Base-by-base conservation (phyloP, 2,113 vertebrate genomes). In the Antennarius striatus region DNA sequence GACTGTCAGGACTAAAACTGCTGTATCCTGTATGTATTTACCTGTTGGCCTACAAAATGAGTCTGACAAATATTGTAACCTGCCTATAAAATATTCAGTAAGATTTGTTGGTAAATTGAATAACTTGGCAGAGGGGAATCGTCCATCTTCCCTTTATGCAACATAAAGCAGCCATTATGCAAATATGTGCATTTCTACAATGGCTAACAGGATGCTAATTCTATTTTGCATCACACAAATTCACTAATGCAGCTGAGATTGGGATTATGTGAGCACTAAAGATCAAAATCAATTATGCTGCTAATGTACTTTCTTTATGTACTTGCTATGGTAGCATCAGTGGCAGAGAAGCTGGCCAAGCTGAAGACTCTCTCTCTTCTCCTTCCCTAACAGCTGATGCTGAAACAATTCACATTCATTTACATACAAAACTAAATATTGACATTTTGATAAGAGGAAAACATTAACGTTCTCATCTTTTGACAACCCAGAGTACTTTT, bases 181-280 rank as follows among this genome's bases (percentile, higher is more conserved):
- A 84, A 77, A 81, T 75, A 63, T 76, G 62, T 74, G 60, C 58
- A 73, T 78, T 77, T 79, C 32, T 50, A 39, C 64, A 50, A 49
- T 42, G 30, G 36, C 36, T 52, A 46, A 76, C 54, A 53, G 32
- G 14, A 75, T 56, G 39, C 10, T 71, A 77, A 81, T 75, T 36
- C 17, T 39, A 72, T 73, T 77, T 78, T 10, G 29, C 10, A 32
- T 56, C 28, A 55, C 39, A 54, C 12, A 65, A 16, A 52, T 56
- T 48, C 1, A 6, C 49, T 70, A 42, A 71, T 58, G n/a, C 59
- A 29, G 50, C 51, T 5, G 14, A 47, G 17, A 43, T 55, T 3
- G 5, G 59, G 58, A 52, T n/a, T 69, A 63, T 48, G 36, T 49
- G 55, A 63, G 50, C 60, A 56, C 29, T 62, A 54, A 29, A 68